Evolutionary conservation across 2,113 vertebrate genomes (phyloP), one percentile per base, ranked within the genome.

Genomic region (Lates calcarifer): DNA sequence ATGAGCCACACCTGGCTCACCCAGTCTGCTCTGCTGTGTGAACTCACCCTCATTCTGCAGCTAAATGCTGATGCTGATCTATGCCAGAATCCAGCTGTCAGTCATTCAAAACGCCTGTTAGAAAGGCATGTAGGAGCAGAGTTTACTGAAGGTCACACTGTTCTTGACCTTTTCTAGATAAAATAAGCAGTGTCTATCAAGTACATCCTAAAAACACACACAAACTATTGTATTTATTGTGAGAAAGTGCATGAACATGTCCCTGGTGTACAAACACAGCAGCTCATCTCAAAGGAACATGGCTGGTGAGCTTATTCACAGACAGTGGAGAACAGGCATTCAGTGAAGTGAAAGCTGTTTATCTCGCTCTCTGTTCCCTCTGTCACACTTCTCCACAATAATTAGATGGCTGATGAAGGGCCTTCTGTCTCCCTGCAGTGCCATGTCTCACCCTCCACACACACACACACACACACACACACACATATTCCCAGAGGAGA

Each of bases 401-500:
- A 88, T 85, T 82, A 77, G 61, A 76, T 2, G 56, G 67, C 83
- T 82, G 85, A 85, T 82, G 83, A 88, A 79, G 71, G 76, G 60
- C 74, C 80, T 61, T 47, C 73, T 45, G 77, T 80, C 77, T 81
- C 58, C 63, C 61, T 76, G 5, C 49, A 76, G 82, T 63, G 66
- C 43, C 62, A 76, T 1, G 10, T 53, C 65, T 68, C 58, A 47
- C 56, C n/a, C 63, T 43, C 58, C 67, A 33, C 71, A 37, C 68
- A 65, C 77, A 51, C 64, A 51, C 64, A 70, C 63, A 29, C 69
- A 66, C 78, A 53, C 64, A 39, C 65, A 71, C 63, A 28, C 39
- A 58, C 31, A 39, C 29, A 55, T 56, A 13, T 5, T 55, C 84
- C 51, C 67, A 10, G 51, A 12, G 51, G 55, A 61, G 74, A 63